A percentile compares a stretch with the other conserved stretches of the same genome.
Conservation (phyloP, 2,113 vertebrate species). For the Tupaia tana region DNA sequence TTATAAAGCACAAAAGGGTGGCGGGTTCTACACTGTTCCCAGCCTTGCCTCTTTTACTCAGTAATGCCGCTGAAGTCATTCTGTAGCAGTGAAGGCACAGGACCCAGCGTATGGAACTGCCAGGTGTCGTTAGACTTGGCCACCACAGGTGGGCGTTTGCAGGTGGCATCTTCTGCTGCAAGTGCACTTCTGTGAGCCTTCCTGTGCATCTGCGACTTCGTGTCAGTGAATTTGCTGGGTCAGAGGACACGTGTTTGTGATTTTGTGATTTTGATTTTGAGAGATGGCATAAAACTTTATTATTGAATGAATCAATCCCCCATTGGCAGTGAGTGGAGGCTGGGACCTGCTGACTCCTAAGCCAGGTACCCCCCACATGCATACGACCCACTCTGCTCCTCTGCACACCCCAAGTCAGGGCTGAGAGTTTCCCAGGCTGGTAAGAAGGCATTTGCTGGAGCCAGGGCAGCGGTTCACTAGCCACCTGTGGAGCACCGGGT, state of each 20-base stretch:
- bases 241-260: neutral
- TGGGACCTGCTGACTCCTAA: neutral
- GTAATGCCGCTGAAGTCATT: neutral
- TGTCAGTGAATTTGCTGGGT: neutral
- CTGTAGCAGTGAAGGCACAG: neutral
- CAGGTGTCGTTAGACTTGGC: neutral
- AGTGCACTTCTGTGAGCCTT: neutral
- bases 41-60: neutral
- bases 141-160: neutral
- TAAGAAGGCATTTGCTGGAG: neutral
- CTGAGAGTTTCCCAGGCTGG: neutral
- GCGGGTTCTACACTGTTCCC: neutral
- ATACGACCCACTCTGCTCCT: neutral
- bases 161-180: neutral
- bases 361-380: neutral
- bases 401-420: neutral
- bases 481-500: neutral
- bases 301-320: neutral
- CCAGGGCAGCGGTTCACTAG: neutral
- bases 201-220: rapidly evolving
- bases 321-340: neutral
- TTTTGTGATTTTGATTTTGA: neutral
- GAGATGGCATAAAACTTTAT: neutral
- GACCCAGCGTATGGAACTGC: neutral
- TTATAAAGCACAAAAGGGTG: neutral